phyloP scores from a whole-genome alignment of 2,888 invertebrate genomes.

The Ryuthela nishihirai region DNA sequence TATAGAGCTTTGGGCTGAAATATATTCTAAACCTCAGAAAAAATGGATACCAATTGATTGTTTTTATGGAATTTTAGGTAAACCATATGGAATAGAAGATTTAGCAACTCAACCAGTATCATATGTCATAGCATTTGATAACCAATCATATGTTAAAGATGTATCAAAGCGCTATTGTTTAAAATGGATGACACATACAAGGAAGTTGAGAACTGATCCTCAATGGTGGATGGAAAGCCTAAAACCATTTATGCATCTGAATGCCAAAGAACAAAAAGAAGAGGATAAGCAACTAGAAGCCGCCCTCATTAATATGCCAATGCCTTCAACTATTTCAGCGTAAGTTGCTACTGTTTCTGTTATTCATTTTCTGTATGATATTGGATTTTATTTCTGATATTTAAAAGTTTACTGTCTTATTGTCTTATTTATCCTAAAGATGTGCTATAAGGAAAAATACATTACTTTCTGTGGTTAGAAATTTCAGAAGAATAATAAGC shows the following conservation, averaged over 20 bases:
- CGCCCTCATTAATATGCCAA: slow-evolving; percentile 73
- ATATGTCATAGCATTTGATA: slow-evolving; percentile 82
- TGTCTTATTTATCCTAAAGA: too few relatives aligned
- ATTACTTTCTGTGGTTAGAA: too few relatives aligned
- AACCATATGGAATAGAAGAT: slow-evolving; percentile 55
- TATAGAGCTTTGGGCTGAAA: slow-evolving; percentile 69
- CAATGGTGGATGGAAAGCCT: slow-evolving; percentile 76
- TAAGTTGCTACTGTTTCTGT: slow-evolving; percentile 57
- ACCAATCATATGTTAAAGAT: slow-evolving; percentile 75
- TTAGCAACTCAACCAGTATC: slow-evolving; percentile 69
- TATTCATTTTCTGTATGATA: too few relatives aligned
- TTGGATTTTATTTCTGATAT: too few relatives aligned
- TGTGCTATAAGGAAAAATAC: too few relatives aligned
- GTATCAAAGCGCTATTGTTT: slow-evolving; percentile 82
- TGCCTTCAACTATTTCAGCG: slow-evolving; percentile 80
- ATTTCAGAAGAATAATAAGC: too few relatives aligned
- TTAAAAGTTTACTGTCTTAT: too few relatives aligned
- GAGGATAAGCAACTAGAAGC: slow-evolving; percentile 65
- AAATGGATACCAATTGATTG: slow-evolving; percentile 86
- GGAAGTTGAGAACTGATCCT: slow-evolving; percentile 70
- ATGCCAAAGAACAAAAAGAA: slow-evolving; percentile 62
- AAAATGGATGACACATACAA: slow-evolving; percentile 76
- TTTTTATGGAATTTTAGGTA: slow-evolving; percentile 52
- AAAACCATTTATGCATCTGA: slow-evolving; percentile 60
- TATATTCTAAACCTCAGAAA: slow-evolving; percentile 77